Base-by-base conservation (phyloP, 1,140 invertebrate species). In the Physella acuta region DNA sequence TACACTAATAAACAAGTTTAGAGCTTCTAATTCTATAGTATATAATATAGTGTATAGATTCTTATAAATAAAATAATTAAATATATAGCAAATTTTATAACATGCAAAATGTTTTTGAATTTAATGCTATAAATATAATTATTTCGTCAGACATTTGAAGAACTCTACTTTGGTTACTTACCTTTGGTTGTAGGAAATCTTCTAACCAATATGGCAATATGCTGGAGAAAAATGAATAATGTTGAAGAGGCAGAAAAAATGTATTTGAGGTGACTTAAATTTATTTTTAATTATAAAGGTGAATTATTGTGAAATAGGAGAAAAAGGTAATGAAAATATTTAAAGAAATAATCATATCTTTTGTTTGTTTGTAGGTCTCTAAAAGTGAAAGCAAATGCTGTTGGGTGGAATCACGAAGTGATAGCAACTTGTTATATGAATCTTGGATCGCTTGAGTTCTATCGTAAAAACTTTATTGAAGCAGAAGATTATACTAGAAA, bases 361-460 rank as follows among this genome's bases (percentile, higher is more conserved):
- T 14, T 24, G 30, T 44, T 39, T 20, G 24, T 34, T 60, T 65
- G 26, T 37, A 78, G 76, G 34, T 76, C 76, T 17, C 52, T 78
- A 16, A 31, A 72, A 59, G 69, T 78, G 51, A 78, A 78, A 68
- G 72, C 73, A 26, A 71, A 72, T 51, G 76, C 75, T 36, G 73
- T 78, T 31, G 76, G 75, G 4, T 71, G 67, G 68, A 62, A 76
- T 16, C 71, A 78, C 67, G 68, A 68, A 37, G 68, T 71, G 11
- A 70, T 75, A 37, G 75, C 75, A n/a, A 39, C 72, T 3, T 56
- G 70, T 24, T 76, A 75, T 51, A 58, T 75, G 56, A 78, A 78
- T 52, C 71, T 78, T 28, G 56, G 73, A 3, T 44, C 75, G 28
- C 61, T 78, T 16, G 73, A 76, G 49, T 36, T 72, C 37, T 36